Base-by-base conservation (phyloP, 2,888 invertebrate genomes). In the Drosophila quinaria region DNA sequence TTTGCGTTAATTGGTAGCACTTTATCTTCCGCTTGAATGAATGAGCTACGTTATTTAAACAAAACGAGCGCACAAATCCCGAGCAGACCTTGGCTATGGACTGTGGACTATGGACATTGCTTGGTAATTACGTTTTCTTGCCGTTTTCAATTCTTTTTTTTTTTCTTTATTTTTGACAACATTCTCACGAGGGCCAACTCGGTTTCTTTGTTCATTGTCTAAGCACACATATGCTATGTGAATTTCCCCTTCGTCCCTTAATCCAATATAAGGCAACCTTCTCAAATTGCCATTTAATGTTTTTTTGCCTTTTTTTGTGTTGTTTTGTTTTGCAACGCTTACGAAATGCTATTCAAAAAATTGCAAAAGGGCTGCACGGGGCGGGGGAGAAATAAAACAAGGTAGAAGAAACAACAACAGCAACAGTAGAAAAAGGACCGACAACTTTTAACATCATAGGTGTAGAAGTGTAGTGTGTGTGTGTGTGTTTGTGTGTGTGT, bases 1-100 rank as follows among this genome's bases (percentile, higher is more conserved):
- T 89, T 87, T 82, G 84, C 84, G 89, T 90, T 90, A 90, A 90
- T 90, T 90, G 89, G 84, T 84, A 85, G 89, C 87, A 90, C 87
- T 89, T 90, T 89, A 81, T 90, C 89, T 89, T 90, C 70, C 61
- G 78, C 71, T 59, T 70, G 69, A 86, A 87, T 81, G 87, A 87
- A 85, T 87, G 89, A 85, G 87, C 81, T 73, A 79, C 78, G 89
- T 81, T 87, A 83, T 76, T 78, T 77, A 80, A 86, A 86, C 87
- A 87, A 79, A 85, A 71, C 67, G 70, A 47, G 59, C 51, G 39
- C 70, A 49, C 73, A 76, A 79, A 79, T 74, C 74, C 76, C 66
- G 39, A 39, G 37, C 68, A 74, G 63, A 63, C 70, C 62, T 66
- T 67, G 54, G 46, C 37, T 8, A 44, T 25, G 41, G 39, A 25